These are phyloP conservation scores for Melolontha melolontha DNA, from an alignment of 2,888 invertebrate genomes.

Conservation along the genomic window DNA sequence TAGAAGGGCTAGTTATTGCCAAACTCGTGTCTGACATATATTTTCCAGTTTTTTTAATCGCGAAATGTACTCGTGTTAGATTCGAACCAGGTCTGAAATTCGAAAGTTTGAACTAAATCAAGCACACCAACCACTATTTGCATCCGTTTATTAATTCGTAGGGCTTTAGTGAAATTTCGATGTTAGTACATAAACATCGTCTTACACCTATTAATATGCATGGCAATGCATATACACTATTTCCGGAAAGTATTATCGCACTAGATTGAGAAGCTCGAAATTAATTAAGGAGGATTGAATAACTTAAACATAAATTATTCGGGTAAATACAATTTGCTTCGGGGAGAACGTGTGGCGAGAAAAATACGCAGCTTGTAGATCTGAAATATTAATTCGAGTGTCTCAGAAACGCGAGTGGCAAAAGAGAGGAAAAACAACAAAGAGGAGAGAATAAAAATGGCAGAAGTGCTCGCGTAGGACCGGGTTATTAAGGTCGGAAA, in stretches of 20 bases:
- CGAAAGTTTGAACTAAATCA: too few species aligned
- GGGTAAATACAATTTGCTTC: neutral
- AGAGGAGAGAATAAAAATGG: too few species aligned
- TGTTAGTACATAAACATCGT: neutral
- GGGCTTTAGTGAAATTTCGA: neutral
- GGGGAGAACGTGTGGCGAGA: neutral
- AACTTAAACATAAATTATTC: conserved; percentile 15
- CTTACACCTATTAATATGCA: conserved; percentile 13
- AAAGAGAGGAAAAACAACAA: too few species aligned
- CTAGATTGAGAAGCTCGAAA: neutral
- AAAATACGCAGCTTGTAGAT: conserved; percentile 7
- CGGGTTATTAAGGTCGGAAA: too few species aligned
- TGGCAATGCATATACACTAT: conserved; percentile 1
- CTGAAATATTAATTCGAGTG: conserved; percentile 6
- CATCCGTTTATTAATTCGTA: conserved; percentile 21
- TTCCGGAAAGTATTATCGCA: neutral
- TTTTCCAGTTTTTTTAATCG: too few species aligned
- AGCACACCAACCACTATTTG: too few species aligned
- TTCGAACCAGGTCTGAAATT: too few species aligned
- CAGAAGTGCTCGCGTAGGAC: too few species aligned
- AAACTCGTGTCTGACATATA: too few species aligned
- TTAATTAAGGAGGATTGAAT: conserved; percentile 18
- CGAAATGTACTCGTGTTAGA: too few species aligned
- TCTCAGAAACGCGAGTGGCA: too few species aligned
- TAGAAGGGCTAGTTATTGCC: too few species aligned